Base-by-base conservation (phyloP, 2,888 invertebrate species). In the Epicampocera succincta region DNA sequence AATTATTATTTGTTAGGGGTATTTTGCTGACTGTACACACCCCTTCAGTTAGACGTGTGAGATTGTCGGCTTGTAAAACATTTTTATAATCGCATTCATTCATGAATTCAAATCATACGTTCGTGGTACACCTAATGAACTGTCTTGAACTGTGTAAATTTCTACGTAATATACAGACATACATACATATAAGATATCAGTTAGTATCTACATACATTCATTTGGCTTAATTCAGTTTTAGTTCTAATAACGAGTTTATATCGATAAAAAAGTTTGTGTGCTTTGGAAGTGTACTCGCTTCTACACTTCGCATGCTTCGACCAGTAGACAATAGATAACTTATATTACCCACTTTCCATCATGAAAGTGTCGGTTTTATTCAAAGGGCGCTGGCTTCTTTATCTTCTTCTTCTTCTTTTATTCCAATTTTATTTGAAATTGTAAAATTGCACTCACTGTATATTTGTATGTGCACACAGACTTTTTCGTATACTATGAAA, bases 281-380 rank as follows among this genome's bases (percentile, higher is more conserved):
- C 15, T 61, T 46, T 63, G 12, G 12, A 11, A 29, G 40, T 69
- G 65, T 38, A 38, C 21, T 13, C 21, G 52, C 61, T n/a, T n/a
- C n/a, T n/a, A n/a, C n/a, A n/a, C 46, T 52, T 74, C 56, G 58
- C 73, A 65, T 60, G 75, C 61, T 66, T 42, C 15, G 15, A 54
- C 12, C 46, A 76, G 68, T 58, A 68, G 48, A 73, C 56, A 44
- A 66, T 56, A 76, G 78, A 78, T 78, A 66, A 82, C 54, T 78
- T 78, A 17, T 71, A 25, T 60, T 66, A 74, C 66, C 44, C 65
- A 54, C 42, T 78, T 29, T 71, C 56, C 73, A 82, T n/a, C 65
- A 78, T 74, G 40, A 74, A 76, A 63, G 38, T 33, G 13, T 60
- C 33, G 19, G 0, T 66, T 74, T 38, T 54, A 74, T 65, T 52